A percentile compares a stretch with the other conserved stretches of the same genome.
These are phyloP conservation scores for Athrips mouffetella DNA, from an alignment of 2,888 invertebrate species.

Conservation along the genomic window DNA sequence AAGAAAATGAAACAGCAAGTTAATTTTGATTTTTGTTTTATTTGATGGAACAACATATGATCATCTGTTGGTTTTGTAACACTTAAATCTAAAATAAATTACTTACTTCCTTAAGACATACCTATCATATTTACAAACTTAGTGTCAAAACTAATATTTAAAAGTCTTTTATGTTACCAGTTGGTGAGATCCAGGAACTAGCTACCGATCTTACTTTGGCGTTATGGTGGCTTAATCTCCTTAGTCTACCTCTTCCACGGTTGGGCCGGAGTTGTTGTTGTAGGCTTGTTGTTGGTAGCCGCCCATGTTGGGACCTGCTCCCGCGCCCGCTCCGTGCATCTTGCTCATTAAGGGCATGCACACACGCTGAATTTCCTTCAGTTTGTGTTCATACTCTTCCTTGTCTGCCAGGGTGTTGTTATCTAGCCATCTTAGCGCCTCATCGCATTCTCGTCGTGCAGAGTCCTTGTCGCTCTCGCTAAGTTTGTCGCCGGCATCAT, in stretches of 20 bases:
- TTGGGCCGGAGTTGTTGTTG: constrained; percentile 38
- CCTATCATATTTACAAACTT: constrained; percentile 10
- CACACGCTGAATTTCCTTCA: constrained; percentile 77
- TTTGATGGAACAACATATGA: constrained; percentile 12
- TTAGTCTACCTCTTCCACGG: constrained; percentile 54
- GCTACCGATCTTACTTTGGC: not conserved
- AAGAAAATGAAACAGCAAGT: constrained; percentile 2
- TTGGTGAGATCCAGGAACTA: not conserved
- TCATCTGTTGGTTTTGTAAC: constrained; percentile 17
- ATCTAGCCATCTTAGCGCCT: constrained; percentile 84
- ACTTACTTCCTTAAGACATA: not conserved
- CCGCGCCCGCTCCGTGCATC: constrained; percentile 72
- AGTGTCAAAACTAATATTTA: constrained; percentile 3
- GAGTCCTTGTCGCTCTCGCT: constrained; percentile 81
- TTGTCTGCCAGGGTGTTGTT: constrained; percentile 81
- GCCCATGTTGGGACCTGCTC: constrained; percentile 22
- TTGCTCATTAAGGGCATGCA: constrained; percentile 79
- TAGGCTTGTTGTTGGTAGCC: constrained; percentile 31
- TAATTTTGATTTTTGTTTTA: not conserved
- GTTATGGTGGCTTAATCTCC: constrained; percentile 1
- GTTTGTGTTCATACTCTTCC: constrained; percentile 80
- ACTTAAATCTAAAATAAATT: no score
- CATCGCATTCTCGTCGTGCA: constrained; percentile 72
- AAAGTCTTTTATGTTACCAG: not conserved
- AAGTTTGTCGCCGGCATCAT: constrained; percentile 80